Evolutionary conservation across 2,888 invertebrate species (phyloP), one percentile per base, ranked within the genome.

Genomic region (Erebia epiphron): DNA sequence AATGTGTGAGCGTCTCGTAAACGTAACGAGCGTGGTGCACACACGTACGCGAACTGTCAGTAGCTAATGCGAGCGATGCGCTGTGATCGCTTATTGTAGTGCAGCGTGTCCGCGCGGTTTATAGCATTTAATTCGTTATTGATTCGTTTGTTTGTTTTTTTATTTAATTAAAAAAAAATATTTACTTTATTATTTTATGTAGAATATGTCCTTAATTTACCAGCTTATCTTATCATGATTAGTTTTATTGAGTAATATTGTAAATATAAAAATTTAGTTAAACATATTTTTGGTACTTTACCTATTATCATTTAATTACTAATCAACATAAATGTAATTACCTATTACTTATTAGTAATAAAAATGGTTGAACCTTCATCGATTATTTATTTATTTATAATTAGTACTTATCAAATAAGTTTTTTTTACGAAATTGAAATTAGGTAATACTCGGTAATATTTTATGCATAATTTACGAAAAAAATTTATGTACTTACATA

Each of bases 71-170:
- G 91, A 92, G 86, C 87, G 91, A 92, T 89, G 89, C 89, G 90
- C 88, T 82, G 89, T 86, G 91, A 90, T 90, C 92, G 90, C 89
- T 88, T 89, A 88, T 89, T 91, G 92, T 90, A 89, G 87, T 84
- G 82, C 83, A 81, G 86, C 86, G 87, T 85, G 83, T 83, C 82
- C 88, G 86, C 87, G 86, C 89, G 90, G 88, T 86, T 90, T 90
- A 89, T 88, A 88, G 86, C 90, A 90, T 88, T 92, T 92, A 92
- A 92, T 92, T 92, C 90, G 91, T 92, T 91, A 92, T 92, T 92
- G 91, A 92, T 91, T 91, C 87, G 87, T 90, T 90, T 88, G 88
- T 86, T 84, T 86, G 86, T 84, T n/a, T n/a, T n/a, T n/a, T n/a
- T n/a, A n/a, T n/a, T n/a, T n/a, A n/a, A n/a, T n/a, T n/a, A n/a